Percentiles rank a stretch among this genome's conserved stretches.
Conservation (phyloP, 2,797 vertebrate genomes). For the Picus viridis region DNA sequence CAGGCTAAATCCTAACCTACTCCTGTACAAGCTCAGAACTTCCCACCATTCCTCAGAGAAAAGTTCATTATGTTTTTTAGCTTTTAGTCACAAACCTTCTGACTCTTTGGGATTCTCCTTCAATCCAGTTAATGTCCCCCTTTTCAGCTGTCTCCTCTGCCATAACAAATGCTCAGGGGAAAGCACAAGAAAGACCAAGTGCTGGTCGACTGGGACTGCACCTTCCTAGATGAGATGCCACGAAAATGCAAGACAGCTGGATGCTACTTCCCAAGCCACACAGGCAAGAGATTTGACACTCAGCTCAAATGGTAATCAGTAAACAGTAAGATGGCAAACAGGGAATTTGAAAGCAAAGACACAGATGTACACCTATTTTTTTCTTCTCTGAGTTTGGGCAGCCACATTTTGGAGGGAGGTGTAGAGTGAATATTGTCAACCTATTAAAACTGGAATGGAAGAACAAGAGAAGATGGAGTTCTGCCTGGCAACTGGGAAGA, state of each 20-base stretch:
- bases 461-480: not conserved
- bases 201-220: not conserved
- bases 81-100: not conserved
- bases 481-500: not conserved
- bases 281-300: not conserved
- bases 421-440: not conserved
- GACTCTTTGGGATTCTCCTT: not conserved
- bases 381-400: not conserved
- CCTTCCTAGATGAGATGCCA: not conserved
- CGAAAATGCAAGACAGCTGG: not conserved
- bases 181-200: not conserved
- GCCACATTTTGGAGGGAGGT: not conserved
- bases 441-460: not conserved
- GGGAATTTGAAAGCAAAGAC: not conserved
- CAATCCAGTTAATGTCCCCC: not conserved
- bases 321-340: not conserved
- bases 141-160: not conserved
- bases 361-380: not conserved
- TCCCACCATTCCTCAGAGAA: slow-evolving; percentile 29
- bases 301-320: not conserved
- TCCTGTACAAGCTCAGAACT: slow-evolving; percentile 40
- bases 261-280: not conserved
- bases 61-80: slow-evolving; percentile 9
- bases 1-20: slow-evolving; percentile 44
- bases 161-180: not conserved